Base-by-base conservation (phyloP, 2,888 invertebrate genomes). In the Abrostola tripartita region DNA sequence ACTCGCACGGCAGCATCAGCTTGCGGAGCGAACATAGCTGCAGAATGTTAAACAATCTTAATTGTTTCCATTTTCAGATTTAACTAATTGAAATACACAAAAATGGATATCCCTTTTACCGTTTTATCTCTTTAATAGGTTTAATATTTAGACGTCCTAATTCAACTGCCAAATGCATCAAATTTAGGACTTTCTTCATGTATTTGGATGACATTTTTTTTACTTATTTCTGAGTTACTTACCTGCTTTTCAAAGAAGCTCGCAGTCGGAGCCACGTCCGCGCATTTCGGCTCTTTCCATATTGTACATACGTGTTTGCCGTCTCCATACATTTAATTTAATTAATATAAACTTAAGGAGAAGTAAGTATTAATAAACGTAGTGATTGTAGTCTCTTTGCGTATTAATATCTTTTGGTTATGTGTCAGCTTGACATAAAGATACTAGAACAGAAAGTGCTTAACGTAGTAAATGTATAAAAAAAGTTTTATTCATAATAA, bases 281-380 rank as follows among this genome's bases (percentile, higher is more conserved):
- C 58, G 47, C 79, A 82, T 0, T 65, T 37, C 0, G 84, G 79
- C 4, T 76, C 68, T 11, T 76, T 58, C 6, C 81, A 57, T 8
- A 90, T 64, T 79, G 86, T 87, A 64, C 90, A 91, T 11, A 83
- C 85, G 58, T 89, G 88, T 40, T 82, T 84, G 5, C 75, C 72
- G 24, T 62, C 59, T 6, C 65, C 68, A 37, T 63, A 68, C 82
- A 81, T 79, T 57, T n/a, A 44, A 37, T 35, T n/a, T 36, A 14
- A 37, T 8, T 0, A 14, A 36, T 24, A 24, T 24, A 24, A 24
- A 24, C 24, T 1, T 24, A 24, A 24, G 4, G 24, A n/a, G 24
- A 24, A 24, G 24, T 24, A 24, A 1, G 1, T 24, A 24, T n/a
- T n/a, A n/a, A n/a, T n/a, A n/a, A n/a, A n/a, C n/a, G n/a, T n/a